Evolutionary conservation across 1,140 invertebrate species (phyloP).

Genomic region (Penaeus japonicus): DNA sequence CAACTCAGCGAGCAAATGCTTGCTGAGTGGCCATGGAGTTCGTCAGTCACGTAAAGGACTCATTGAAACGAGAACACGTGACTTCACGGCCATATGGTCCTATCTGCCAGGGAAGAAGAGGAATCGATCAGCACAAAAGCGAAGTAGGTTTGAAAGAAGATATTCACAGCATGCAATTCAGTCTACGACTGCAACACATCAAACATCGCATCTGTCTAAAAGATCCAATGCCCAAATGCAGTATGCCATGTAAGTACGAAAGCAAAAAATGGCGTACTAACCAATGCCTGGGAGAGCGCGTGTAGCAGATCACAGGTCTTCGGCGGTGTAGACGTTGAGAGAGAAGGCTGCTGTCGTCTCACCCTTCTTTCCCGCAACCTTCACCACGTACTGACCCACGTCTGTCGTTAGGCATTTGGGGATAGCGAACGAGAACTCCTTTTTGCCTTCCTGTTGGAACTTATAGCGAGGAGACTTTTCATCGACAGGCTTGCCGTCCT

Average conservation of each 20-base stretch:
- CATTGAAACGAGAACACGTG: slow-evolving; percentile 2
- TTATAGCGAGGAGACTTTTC: slow-evolving; percentile 79
- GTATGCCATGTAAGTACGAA: not conserved
- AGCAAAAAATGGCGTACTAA: not conserved
- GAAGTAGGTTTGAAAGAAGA: too few species aligned
- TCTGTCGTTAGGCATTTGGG: slow-evolving; percentile 79
- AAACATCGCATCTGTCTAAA: too few species aligned
- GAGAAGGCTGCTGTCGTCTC: slow-evolving; percentile 85
- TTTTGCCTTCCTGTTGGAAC: slow-evolving; percentile 81
- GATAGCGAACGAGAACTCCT: slow-evolving; percentile 74
- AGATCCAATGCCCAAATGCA: too few species aligned
- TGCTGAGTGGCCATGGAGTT: slow-evolving; percentile 42
- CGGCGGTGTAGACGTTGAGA: slow-evolving; percentile 69
- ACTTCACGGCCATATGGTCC: slow-evolving; percentile 43
- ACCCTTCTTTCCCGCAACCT: slow-evolving; percentile 83
- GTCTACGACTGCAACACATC: too few species aligned
- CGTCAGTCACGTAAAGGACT: slow-evolving; percentile 28
- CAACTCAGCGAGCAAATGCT: not conserved
- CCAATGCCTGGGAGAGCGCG: slow-evolving; percentile 25
- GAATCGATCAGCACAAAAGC: not conserved
- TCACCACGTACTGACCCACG: slow-evolving; percentile 88
- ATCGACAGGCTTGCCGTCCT: slow-evolving; percentile 86
- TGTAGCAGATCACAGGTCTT: slow-evolving; percentile 33
- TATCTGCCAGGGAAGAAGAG: slow-evolving; percentile 9
- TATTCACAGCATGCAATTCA: too few species aligned